Evolutionary conservation across 2,888 invertebrate genomes (phyloP), one percentile per base, ranked within the genome.

Genomic region (Noctua comes): DNA sequence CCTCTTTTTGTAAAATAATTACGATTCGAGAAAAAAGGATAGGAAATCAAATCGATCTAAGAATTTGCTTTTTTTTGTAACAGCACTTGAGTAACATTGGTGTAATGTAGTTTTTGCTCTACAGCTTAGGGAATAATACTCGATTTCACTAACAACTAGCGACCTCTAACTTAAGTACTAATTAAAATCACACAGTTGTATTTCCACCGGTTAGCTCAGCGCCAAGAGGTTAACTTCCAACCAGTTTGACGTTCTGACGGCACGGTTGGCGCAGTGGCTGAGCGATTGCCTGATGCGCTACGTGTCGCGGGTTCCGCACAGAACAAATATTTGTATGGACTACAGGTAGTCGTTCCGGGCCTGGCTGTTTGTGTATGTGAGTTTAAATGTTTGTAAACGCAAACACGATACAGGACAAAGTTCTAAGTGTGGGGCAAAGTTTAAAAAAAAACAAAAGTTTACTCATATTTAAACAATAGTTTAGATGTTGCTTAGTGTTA

Each of bases 1-100:
- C 68, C 64, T 64, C 57, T 77, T 72, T 65, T 40, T 54, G 27
- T 72, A 21, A 36, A 72, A 70, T 83, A 46, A 80, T 81, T 78
- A 71, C 13, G 48, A 54, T 70, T 78, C 4, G 43, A 36, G 36
- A 57, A 77, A 54, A 68, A 76, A 59, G 2, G 24, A 18, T 43
- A 66, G 43, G 48, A 79, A 51, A 74, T 66, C 11, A 43, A 75
- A 48, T 27, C 8, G 36, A 27, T 5, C 2, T 16, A 27, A 18
- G 43, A 31, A 43, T 21, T 21, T 1, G 3, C 16, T 51, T 64
- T 40, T 51, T 21, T 75, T 18, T 31, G 27, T 4, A 40, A 7
- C 6, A 10, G 24, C 21, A 27, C 10, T 62, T 64, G 48, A 10
- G 31, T 21, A 21, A 27, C 24, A 36, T 10, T 77, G 2, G 2